phyloP scores from a whole-genome alignment of 2,113 vertebrate species.

The Oceanodroma tethys region DNA sequence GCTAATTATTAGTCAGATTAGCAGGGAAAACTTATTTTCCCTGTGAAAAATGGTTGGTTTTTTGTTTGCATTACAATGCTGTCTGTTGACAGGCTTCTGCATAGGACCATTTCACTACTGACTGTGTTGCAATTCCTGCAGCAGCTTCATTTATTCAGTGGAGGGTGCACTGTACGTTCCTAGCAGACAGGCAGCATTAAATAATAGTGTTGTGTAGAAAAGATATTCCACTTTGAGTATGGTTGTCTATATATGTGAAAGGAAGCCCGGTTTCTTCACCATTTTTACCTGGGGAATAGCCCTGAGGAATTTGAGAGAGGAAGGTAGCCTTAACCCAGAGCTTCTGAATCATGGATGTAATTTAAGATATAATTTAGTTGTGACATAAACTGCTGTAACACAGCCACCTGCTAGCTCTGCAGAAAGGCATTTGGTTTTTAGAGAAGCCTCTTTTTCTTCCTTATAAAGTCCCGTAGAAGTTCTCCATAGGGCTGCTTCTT shows the following conservation, averaged over 20 bases:
- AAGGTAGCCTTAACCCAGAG: not conserved
- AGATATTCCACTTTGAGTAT: not conserved
- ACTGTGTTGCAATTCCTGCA: not conserved
- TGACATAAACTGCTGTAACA: not conserved
- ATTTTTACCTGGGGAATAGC: not conserved
- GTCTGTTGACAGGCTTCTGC: not conserved
- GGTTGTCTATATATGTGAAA: not conserved
- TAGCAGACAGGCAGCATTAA: not conserved
- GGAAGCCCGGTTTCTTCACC: not conserved
- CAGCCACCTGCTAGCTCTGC: not conserved
- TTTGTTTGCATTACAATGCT: not conserved
- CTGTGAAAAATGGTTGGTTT: not conserved
- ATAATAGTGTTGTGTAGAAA: not conserved
- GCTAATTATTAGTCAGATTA: not conserved
- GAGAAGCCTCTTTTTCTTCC: not conserved
- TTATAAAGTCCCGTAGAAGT: not conserved
- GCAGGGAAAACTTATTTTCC: not conserved
- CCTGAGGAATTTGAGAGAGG: not conserved
- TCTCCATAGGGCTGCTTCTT: not conserved
- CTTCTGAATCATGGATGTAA: not conserved
- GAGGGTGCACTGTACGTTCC: not conserved
- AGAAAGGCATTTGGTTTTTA: not conserved
- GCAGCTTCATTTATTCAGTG: not conserved
- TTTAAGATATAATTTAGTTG: not conserved
- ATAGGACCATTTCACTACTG: not conserved